phyloP scores from a whole-genome alignment of 2,113 vertebrate genomes.

The Istiophorus platypterus region DNA sequence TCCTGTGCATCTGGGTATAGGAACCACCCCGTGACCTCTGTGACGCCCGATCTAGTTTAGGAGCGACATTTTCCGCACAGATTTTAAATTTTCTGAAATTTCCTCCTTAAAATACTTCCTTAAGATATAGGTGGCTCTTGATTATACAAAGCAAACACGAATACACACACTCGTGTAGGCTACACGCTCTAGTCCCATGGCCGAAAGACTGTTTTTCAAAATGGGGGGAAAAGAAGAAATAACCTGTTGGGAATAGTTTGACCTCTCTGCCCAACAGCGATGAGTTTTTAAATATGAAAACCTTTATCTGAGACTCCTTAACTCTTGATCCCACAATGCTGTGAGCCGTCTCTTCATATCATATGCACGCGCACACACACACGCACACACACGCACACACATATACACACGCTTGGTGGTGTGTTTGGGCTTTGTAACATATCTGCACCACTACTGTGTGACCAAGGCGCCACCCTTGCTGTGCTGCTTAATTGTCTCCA shows the following conservation, averaged over 20 bases:
- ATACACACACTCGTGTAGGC: slow-evolving; percentile 29
- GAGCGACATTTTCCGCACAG: slow-evolving; percentile 32
- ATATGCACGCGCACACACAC: slow-evolving; percentile 45
- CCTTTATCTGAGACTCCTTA: slow-evolving; percentile 57
- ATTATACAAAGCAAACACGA: slow-evolving; percentile 4
- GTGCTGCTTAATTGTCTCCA: slow-evolving; percentile 69
- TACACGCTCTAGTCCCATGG: slow-evolving; percentile 45
- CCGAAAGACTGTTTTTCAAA: slow-evolving; percentile 64
- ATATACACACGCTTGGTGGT: slow-evolving; percentile 56
- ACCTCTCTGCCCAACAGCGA: not conserved
- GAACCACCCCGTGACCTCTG: slow-evolving; percentile 47
- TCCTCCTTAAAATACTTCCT: slow-evolving; percentile 36
- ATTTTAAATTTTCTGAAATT: slow-evolving; percentile 17
- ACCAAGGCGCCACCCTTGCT: slow-evolving; percentile 61
- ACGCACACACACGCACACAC: slow-evolving; percentile 45
- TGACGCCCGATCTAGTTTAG: slow-evolving; percentile 45
- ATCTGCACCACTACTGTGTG: slow-evolving; percentile 77
- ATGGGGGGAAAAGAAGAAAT: slow-evolving; percentile 29
- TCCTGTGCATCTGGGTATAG: slow-evolving; percentile 73
- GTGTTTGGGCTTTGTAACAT: slow-evolving; percentile 77
- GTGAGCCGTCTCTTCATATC: slow-evolving; percentile 76
- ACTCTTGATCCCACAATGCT: slow-evolving; percentile 68
- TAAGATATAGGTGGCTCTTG: slow-evolving; percentile 38
- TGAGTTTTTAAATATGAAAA: slow-evolving; percentile 43
- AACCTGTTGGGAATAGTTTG: slow-evolving; percentile 22